Percentiles rank a stretch among this genome's conserved stretches.
Conservation (phyloP, 2,797 vertebrate genomes). For the Neosilurus mollespiculum region DNA sequence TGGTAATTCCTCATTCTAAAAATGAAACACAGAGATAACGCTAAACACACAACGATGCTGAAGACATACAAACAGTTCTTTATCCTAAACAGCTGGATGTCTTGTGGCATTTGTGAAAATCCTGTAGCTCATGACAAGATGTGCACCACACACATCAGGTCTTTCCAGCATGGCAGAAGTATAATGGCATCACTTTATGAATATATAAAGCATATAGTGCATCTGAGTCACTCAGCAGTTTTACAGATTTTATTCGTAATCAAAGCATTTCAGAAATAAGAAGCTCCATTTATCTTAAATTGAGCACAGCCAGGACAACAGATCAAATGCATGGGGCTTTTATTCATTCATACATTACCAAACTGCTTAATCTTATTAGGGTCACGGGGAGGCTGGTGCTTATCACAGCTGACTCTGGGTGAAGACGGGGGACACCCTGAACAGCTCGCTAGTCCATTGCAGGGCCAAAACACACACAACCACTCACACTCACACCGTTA, state of each 20-base stretch:
- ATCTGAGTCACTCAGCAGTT: not conserved
- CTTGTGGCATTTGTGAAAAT: not conserved
- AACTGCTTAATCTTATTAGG: too few relatives aligned
- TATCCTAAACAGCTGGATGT: not conserved
- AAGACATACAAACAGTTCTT: not conserved
- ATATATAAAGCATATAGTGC: too few relatives aligned
- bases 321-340: not conserved
- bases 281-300: not conserved
- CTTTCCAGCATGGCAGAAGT: not conserved
- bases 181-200: conserved; percentile 1
- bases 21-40: not conserved
- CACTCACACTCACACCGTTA: too few relatives aligned
- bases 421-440: too few relatives aligned
- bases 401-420: too few relatives aligned
- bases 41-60: not conserved
- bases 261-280: not conserved
- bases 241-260: not conserved
- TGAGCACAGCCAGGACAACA: not conserved
- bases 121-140: not conserved
- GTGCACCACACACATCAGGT: not conserved
- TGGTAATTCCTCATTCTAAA: not conserved
- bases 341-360: too few relatives aligned
- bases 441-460: too few relatives aligned
- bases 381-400: too few relatives aligned
- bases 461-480: too few relatives aligned